Percentiles rank a stretch among this genome's conserved stretches.
Conservation (phyloP, 2,888 invertebrate genomes). For the Drosophila meridiana region DNA sequence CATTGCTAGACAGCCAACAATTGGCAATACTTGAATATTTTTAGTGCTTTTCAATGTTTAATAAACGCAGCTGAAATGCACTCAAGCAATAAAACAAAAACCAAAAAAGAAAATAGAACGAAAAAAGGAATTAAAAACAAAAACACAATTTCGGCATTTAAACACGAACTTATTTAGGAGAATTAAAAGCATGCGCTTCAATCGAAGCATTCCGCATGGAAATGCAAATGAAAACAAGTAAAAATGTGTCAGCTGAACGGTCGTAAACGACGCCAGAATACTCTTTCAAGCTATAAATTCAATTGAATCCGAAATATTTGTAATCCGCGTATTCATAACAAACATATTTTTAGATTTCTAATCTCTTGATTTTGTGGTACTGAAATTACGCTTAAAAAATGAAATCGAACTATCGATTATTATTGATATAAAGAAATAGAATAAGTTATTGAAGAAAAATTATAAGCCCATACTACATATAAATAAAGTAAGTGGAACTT, state of each 20-base stretch:
- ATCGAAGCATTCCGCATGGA: constrained; percentile 5
- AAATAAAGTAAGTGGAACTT: too few species aligned
- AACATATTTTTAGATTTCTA: too few species aligned
- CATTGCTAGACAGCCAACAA: constrained; percentile 9
- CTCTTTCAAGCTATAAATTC: neutral
- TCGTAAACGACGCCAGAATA: neutral
- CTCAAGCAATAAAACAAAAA: constrained; percentile 17
- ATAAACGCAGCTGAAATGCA: constrained; percentile 51
- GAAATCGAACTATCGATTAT: too few species aligned
- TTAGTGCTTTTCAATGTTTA: constrained; percentile 50
- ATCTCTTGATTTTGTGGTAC: too few species aligned
- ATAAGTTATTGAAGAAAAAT: too few species aligned
- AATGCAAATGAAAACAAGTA: constrained; percentile 7
- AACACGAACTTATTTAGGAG: constrained; percentile 35
- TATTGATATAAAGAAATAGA: too few species aligned
- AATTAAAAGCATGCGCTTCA: constrained; percentile 21
- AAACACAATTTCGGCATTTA: constrained; percentile 15
- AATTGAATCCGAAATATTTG: neutral
- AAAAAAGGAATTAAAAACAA: neutral
- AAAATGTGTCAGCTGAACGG: neutral
- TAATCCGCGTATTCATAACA: too few species aligned
- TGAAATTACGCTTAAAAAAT: too few species aligned
- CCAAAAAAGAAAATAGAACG: neutral
- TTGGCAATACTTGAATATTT: constrained; percentile 12
- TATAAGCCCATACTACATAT: too few species aligned